Percentiles rank a stretch among this genome's conserved stretches.
Conservation (phyloP, 2,113 vertebrate species). For the Periophthalmus modestus region DNA sequence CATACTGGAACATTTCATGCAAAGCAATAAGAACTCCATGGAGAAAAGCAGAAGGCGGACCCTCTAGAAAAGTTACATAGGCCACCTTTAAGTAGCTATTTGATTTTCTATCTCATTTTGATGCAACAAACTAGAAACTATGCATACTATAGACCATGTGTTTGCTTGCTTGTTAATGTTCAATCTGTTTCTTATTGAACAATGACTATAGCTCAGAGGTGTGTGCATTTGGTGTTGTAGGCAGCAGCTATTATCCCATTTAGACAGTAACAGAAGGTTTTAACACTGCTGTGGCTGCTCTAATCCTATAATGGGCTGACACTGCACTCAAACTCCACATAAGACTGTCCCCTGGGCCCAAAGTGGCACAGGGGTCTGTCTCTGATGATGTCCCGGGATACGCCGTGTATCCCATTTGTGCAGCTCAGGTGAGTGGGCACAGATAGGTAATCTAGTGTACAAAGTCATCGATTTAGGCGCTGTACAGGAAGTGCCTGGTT, state of each 20-base stretch:
- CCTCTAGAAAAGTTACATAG: not conserved
- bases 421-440: slow-evolving; percentile 65
- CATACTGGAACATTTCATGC: too few species aligned
- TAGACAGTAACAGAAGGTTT: slow-evolving; percentile 51
- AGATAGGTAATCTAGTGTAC: slow-evolving; percentile 73
- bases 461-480: slow-evolving; percentile 69
- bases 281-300: slow-evolving; percentile 39
- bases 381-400: slow-evolving; percentile 42
- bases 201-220: slow-evolving; percentile 18
- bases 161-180: not conserved
- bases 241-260: slow-evolving; percentile 59
- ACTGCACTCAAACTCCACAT: slow-evolving; percentile 55
- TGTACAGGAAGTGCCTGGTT: slow-evolving; percentile 72
- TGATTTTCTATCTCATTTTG: not conserved
- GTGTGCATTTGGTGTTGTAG: slow-evolving; percentile 48
- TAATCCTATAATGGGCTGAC: slow-evolving; percentile 72
- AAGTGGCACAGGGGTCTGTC: slow-evolving; percentile 52
- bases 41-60: too few species aligned
- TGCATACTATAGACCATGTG: not conserved
- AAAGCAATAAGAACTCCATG: too few species aligned
- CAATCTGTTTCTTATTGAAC: too few species aligned
- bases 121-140: not conserved
- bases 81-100: too few species aligned
- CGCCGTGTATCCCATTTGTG: slow-evolving; percentile 37
- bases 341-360: slow-evolving; percentile 47